Evolutionary conservation across 2,888 invertebrate species (phyloP).

Genomic region (Tillus elongatus): DNA sequence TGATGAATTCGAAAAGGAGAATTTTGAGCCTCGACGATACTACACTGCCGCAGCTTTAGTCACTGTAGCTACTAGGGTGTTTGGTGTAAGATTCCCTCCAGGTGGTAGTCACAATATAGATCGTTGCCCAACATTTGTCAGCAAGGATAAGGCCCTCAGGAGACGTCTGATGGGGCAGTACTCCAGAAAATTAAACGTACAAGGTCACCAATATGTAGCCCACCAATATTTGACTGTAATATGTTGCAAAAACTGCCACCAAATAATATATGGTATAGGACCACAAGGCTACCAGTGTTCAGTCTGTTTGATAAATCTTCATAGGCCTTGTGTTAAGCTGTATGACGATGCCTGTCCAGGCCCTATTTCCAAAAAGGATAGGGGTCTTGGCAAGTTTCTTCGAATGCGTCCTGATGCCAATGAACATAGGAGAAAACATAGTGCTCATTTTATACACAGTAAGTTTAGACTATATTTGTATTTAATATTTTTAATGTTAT

Average conservation of each 20-base stretch:
- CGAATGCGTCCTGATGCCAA: slow-evolving; percentile 34
- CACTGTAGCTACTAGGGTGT: slow-evolving; percentile 70
- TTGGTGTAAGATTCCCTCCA: slow-evolving; percentile 55
- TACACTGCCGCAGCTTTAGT: slow-evolving; percentile 71
- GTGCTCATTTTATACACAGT: slow-evolving; percentile 42
- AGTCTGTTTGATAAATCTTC: slow-evolving; percentile 41
- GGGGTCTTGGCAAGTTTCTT: slow-evolving; percentile 35
- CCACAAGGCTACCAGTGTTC: slow-evolving; percentile 95
- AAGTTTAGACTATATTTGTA: too few relatives aligned
- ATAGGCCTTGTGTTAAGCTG: slow-evolving; percentile 38
- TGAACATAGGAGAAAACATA: slow-evolving; percentile 40
- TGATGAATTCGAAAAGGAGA: slow-evolving; percentile 55
- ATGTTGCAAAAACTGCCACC: slow-evolving; percentile 88
- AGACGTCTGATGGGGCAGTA: slow-evolving; percentile 49
- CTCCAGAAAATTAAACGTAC: slow-evolving; percentile 53
- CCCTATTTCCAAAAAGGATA: slow-evolving; percentile 38
- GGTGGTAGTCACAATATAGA: slow-evolving; percentile 55
- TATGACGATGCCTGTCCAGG: slow-evolving; percentile 42
- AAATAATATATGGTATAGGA: slow-evolving; percentile 89
- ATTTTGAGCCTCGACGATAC: slow-evolving; percentile 50
- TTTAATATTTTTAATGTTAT: slow-evolving; percentile 12
- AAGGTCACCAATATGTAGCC: slow-evolving; percentile 84
- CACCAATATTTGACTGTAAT: slow-evolving; percentile 84
- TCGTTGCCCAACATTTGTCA: slow-evolving; percentile 73
- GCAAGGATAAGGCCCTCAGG: slow-evolving; percentile 70